Percentiles rank a stretch among this genome's conserved stretches.
phyloP scores from a whole-genome alignment of 2,888 invertebrate genomes.

The Caradrina kadenii region DNA sequence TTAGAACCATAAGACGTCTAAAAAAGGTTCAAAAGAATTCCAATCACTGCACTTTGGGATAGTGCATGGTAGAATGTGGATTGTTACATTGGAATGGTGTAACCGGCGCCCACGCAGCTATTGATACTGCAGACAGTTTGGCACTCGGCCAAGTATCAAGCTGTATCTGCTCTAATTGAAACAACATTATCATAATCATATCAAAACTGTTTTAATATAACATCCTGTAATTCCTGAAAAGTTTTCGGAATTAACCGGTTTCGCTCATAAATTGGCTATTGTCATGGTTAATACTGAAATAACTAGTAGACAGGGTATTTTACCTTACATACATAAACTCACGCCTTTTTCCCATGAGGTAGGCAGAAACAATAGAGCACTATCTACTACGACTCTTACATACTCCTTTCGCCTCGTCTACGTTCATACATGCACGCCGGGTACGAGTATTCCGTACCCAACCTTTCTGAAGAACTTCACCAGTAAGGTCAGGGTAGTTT shows the following conservation, averaged over 20 bases:
- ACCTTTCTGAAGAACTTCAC: no score
- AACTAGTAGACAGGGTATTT: no score
- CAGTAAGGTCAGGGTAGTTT: background rate
- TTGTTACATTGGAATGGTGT: constrained; percentile 2
- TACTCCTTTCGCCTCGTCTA: no score
- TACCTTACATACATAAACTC: no score
- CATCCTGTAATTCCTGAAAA: background rate
- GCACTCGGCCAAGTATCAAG: constrained; percentile 29
- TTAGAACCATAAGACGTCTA: constrained; percentile 10
- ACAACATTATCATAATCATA: constrained; percentile 17
- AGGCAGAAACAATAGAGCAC: no score
- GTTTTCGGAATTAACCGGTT: background rate
- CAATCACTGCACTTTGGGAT: background rate
- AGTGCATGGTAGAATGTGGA: background rate
- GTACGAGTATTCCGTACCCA: no score
- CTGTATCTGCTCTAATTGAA: constrained; percentile 39
- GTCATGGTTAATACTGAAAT: no score
- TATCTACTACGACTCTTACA: no score
- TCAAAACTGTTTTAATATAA: constrained; percentile 9
- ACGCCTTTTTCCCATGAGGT: no score
- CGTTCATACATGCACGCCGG: no score
- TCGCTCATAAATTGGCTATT: background rate
- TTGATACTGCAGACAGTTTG: constrained; percentile 37
- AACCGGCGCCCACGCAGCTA: constrained; percentile 41
- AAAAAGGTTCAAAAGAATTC: constrained; percentile 1